phyloP scores from a whole-genome alignment of 2,113 vertebrate species.

The Aepyceros melampus region DNA sequence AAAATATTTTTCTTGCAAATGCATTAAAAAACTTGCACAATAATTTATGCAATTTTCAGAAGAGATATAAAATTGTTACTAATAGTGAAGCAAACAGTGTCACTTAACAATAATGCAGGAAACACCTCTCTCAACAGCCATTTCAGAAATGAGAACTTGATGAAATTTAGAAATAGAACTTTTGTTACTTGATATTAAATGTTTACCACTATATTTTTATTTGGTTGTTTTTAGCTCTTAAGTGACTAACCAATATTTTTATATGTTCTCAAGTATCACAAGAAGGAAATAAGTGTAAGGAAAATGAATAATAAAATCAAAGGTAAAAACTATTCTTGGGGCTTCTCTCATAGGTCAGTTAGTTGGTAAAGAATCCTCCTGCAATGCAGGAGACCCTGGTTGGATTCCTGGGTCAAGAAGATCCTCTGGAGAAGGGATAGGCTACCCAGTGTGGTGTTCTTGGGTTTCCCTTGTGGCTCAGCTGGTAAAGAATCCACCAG shows the following conservation, averaged over 20 bases:
- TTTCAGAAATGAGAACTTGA: constrained; percentile 21
- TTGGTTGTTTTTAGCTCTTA: constrained; percentile 36
- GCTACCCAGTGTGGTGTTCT: not conserved
- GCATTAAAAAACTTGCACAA: constrained; percentile 55
- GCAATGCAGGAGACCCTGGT: not conserved
- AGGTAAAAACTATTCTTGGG: not conserved
- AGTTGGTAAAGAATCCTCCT: not conserved
- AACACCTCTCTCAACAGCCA: not conserved
- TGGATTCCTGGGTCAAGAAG: not conserved
- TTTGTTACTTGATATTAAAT: not conserved
- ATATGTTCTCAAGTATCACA: not conserved
- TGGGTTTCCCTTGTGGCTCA: not conserved
- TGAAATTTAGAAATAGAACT: not conserved
- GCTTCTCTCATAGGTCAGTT: not conserved
- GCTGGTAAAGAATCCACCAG: accelerated
- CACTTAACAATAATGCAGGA: constrained; percentile 13
- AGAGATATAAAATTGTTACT: constrained; percentile 60
- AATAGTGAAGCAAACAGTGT: constrained; percentile 45
- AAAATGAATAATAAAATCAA: constrained; percentile 8
- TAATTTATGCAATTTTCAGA: constrained; percentile 64
- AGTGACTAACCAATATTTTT: not conserved
- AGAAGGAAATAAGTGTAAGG: not conserved
- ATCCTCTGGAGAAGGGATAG: not conserved
- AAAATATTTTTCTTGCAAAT: constrained; percentile 74
- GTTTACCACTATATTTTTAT: not conserved